phyloP scores from a whole-genome alignment of 2,888 invertebrate species.

The Helobdella robusta region DNA sequence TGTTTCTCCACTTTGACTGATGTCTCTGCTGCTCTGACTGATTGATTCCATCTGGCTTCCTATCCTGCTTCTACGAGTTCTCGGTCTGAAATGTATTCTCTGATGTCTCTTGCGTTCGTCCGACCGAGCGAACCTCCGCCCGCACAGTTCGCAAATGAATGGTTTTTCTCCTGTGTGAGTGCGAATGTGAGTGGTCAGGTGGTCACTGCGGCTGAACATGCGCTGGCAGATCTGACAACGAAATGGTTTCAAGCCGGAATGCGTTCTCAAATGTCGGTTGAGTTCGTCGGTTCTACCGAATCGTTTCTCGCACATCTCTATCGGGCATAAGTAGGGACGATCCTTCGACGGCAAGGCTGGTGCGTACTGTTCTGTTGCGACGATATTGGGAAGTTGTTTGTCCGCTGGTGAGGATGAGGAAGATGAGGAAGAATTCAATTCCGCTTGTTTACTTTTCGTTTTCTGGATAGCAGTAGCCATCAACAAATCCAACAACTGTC shows the following conservation, averaged over 20 bases:
- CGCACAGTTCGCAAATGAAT: conserved; percentile 26
- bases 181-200: conserved; percentile 25
- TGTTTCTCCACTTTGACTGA: too few relatives aligned
- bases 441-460: too few relatives aligned
- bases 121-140: conserved; percentile 23
- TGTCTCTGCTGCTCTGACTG: too few relatives aligned
- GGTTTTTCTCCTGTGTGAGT: conserved; percentile 28
- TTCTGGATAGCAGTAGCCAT: background rate
- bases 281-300: conserved; percentile 12
- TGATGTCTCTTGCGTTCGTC: conserved; percentile 26
- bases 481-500: background rate
- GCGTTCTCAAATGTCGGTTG: conserved; percentile 15
- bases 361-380: too few relatives aligned
- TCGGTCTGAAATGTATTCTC: conserved; percentile 23
- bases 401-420: too few relatives aligned
- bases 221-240: conserved; percentile 13
- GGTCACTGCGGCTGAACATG: conserved; percentile 27
- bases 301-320: conserved; percentile 1
- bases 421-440: too few relatives aligned
- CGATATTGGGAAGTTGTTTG: too few relatives aligned
- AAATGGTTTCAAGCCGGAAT: conserved; percentile 17
- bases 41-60: too few relatives aligned
- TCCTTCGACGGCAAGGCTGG: too few relatives aligned
- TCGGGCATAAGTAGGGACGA: conserved; percentile 6
- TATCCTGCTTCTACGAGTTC: background rate